A percentile compares a stretch with the other conserved stretches of the same genome.
phyloP scores from a whole-genome alignment of 2,797 vertebrate genomes.

The Loriculus beryllinus region DNA sequence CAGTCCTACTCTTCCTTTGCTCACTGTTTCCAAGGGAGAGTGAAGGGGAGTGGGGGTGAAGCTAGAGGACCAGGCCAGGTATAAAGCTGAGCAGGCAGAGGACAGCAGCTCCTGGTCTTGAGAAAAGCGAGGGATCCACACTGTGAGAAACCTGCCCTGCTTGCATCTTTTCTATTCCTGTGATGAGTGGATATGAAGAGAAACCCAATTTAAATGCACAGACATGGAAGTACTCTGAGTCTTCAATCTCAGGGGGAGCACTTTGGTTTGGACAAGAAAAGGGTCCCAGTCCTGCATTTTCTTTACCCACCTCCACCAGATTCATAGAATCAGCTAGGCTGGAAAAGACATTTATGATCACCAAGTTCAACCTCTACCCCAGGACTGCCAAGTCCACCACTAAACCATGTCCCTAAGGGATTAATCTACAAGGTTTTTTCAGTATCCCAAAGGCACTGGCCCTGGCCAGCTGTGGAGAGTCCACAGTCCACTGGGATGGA shows the following conservation, averaged over 20 bases:
- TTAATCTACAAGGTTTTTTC: not conserved
- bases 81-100: not conserved
- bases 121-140: not conserved
- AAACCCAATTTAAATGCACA: not conserved
- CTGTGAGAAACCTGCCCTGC: not conserved
- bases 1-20: not conserved
- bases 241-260: not conserved
- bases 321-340: not conserved
- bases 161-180: not conserved
- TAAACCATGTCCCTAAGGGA: not conserved
- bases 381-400: not conserved
- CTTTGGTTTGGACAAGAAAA: not conserved
- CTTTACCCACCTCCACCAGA: not conserved
- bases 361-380: not conserved
- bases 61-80: no score
- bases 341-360: not conserved
- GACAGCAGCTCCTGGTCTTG: not conserved
- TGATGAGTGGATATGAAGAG: fast-evolving
- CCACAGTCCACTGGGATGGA: fast-evolving
- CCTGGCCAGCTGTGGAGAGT: not conserved
- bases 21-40: not conserved
- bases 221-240: fast-evolving
- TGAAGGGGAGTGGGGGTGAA: not conserved
- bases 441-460: fast-evolving
- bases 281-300: not conserved